Evolutionary conservation across 2,888 invertebrate genomes (phyloP), one percentile per base, ranked within the genome.

Genomic region (Eupsilia transversa): DNA sequence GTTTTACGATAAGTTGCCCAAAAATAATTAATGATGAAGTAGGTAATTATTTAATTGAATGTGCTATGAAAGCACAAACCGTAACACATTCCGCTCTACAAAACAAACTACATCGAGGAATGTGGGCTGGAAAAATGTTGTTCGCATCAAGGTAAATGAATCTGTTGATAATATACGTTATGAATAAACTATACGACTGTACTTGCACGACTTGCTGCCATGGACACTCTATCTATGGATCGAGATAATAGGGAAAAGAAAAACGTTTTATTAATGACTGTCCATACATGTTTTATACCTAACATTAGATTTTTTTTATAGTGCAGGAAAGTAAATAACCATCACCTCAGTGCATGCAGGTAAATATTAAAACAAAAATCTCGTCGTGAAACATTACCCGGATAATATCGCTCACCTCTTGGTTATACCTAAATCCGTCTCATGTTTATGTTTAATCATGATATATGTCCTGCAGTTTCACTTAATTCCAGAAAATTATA

Each of bases 51-150:
- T 59, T 35, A 65, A 69, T 54, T 59, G 14, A 68, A 70, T 63
- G 60, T 69, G 60, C 46, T 75, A 76, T 72, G 85, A 86, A 86
- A 85, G 85, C 79, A 83, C 64, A 63, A 69, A 86, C 81, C 86
- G 87, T 87, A 86, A 79, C 78, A 82, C 78, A 86, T 84, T 86
- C 78, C 87, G 84, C 80, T 87, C 80, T 80, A 86, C 77, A 79
- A 85, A 82, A 86, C 77, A 79, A 85, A 82, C 74, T 77, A 71
- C 73, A 77, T 20, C 61, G 43, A 79, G 81, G 87, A 84, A 87
- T 87, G 86, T 83, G 73, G 82, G 73, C 65, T 83, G 77, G 80
- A 86, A 87, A 87, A 84, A 87, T 82, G 76, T 79, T 77, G 76
- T 80, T 77, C 65, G 69, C 77, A 82, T 80, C 87, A 87, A 87